A percentile compares a stretch with the other conserved stretches of the same genome.
These are phyloP conservation scores for Drosophila mayaguana DNA, from an alignment of 2,888 invertebrate genomes.

Conservation along the genomic window DNA sequence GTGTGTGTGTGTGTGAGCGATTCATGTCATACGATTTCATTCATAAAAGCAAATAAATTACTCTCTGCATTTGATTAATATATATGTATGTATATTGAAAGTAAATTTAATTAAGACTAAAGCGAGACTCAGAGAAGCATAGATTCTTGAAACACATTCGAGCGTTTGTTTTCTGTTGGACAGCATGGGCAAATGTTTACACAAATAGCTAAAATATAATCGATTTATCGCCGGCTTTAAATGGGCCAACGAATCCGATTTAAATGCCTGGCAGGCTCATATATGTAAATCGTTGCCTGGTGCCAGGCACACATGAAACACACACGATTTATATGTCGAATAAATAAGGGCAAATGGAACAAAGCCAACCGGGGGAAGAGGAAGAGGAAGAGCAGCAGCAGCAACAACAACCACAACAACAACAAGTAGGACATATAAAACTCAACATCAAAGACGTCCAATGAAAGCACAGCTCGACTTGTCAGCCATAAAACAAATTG, in stretches of 20 bases:
- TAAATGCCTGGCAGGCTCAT: slow-evolving; percentile 13
- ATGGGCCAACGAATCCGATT: slow-evolving; percentile 14
- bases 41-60: background rate
- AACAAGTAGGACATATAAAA: slow-evolving; percentile 43
- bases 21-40: background rate
- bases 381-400: background rate
- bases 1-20: background rate
- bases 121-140: background rate
- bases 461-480: slow-evolving; percentile 60
- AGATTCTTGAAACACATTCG: background rate
- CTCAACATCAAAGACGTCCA: slow-evolving; percentile 66
- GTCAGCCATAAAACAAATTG: slow-evolving; percentile 75
- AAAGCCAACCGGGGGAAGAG: background rate
- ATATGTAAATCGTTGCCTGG: slow-evolving; percentile 27
- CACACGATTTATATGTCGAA: slow-evolving; percentile 40
- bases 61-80: slow-evolving; percentile 4
- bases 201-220: slow-evolving; percentile 15
- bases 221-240: slow-evolving; percentile 15
- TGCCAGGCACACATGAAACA: slow-evolving; percentile 52
- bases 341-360: slow-evolving; percentile 30
- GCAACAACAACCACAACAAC: slow-evolving; percentile 13
- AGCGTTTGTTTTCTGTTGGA: background rate
- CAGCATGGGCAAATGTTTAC: background rate
- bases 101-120: background rate
- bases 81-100: too few species aligned